These are phyloP conservation scores for Discoglossus pictus DNA, from an alignment of 2,797 vertebrate species.

Conservation along the genomic window DNA sequence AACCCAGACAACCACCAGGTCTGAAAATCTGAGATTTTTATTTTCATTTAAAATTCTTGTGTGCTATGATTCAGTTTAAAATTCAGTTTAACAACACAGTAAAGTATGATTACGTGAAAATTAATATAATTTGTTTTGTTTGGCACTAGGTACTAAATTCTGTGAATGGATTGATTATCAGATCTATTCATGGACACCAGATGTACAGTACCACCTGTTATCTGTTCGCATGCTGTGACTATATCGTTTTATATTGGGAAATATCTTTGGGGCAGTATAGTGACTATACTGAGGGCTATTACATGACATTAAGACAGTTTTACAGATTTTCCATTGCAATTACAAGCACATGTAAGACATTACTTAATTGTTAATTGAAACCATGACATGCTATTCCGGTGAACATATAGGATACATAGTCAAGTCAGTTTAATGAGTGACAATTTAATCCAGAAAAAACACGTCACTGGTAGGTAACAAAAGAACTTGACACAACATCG, in stretches of 20 bases:
- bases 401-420: not conserved
- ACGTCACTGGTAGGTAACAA: not conserved
- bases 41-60: too few species aligned
- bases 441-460: not conserved
- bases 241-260: not conserved
- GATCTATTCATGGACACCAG: too few species aligned
- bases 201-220: conserved; percentile 7
- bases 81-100: too few species aligned
- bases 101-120: too few species aligned
- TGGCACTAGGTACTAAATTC: too few species aligned
- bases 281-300: conserved; percentile 3
- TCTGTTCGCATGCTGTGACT: too few species aligned
- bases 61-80: too few species aligned
- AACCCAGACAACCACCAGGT: too few species aligned
- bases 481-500: conserved; percentile 4
- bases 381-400: conserved; percentile 3
- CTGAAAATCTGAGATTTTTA: too few species aligned
- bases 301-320: conserved; percentile 10
- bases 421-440: conserved; percentile 9
- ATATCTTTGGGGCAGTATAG: too few species aligned
- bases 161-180: too few species aligned
- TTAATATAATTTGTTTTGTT: too few species aligned
- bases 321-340: conserved; percentile 22
- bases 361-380: conserved; percentile 14
- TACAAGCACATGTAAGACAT: conserved; percentile 31